Conservation (phyloP, 2,113 vertebrate species). For the Climacteris rufus region DNA sequence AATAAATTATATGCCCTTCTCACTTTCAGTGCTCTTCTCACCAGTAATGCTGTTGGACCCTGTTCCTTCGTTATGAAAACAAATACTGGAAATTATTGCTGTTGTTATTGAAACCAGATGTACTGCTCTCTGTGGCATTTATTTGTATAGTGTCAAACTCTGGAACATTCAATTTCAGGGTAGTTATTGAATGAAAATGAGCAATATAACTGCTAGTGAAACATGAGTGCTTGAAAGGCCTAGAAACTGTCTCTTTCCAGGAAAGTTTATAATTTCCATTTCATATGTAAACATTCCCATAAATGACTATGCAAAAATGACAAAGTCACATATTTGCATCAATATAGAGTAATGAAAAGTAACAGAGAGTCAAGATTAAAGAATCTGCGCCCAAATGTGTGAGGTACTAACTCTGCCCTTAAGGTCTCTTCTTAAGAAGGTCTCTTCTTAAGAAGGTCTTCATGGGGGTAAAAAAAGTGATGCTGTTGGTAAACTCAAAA, state of each 20-base stretch:
- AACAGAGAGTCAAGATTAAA: not conserved
- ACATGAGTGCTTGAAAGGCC: not conserved
- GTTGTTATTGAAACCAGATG: constrained; percentile 67
- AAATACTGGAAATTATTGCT: constrained; percentile 64
- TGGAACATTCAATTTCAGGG: not conserved
- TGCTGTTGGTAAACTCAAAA: not conserved
- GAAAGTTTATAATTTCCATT: constrained; percentile 3
- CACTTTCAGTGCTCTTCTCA: constrained; percentile 46
- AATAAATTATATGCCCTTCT: constrained; percentile 53
- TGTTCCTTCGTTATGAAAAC: constrained; percentile 25
- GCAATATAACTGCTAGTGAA: constrained; percentile 2
- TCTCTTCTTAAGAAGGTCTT: too few relatives aligned
- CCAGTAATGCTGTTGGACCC: constrained; percentile 14
- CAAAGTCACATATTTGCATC: not conserved
- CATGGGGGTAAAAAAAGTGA: not conserved
- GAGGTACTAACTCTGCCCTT: not conserved
- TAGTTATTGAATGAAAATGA: constrained; percentile 30
- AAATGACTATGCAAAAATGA: not conserved
- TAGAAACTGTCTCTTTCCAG: not conserved
- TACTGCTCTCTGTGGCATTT: constrained; percentile 42
- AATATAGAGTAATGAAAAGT: not conserved
- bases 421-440: not conserved
- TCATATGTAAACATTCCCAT: not conserved
- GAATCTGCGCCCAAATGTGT: not conserved
- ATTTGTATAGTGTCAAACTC: constrained; percentile 48